Percentiles rank a stretch among this genome's conserved stretches.
These are phyloP conservation scores for Athrips mouffetella DNA, from an alignment of 2,888 invertebrate species.

Conservation along the genomic window DNA sequence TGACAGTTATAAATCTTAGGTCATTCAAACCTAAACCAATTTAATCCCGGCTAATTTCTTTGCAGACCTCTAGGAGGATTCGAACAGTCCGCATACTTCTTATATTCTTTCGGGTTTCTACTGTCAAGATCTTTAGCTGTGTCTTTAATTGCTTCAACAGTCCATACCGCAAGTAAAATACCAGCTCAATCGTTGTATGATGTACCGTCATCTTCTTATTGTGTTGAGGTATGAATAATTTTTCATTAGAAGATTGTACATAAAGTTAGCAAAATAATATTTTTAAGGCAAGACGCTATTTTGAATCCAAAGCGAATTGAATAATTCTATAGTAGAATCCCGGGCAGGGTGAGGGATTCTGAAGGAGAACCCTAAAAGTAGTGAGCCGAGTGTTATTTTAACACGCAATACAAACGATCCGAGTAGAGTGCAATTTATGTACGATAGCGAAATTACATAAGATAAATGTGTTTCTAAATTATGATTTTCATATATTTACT, in stretches of 20 bases:
- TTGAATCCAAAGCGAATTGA: no score
- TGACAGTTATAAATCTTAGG: neutral
- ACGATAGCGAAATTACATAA: no score
- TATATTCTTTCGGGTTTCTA: slow-evolving; percentile 82
- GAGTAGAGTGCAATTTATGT: no score
- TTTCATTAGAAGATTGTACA: neutral
- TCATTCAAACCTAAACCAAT: neutral
- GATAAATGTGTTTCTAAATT: no score
- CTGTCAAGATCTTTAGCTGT: slow-evolving; percentile 78
- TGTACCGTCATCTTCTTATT: slow-evolving; percentile 79
- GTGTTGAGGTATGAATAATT: slow-evolving; percentile 70
- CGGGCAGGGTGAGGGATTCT: no score
- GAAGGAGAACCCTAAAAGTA: no score
- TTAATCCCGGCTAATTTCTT: slow-evolving; percentile 9
- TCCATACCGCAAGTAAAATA: slow-evolving; percentile 74
- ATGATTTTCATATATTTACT: no score
- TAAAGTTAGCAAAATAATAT: no score
- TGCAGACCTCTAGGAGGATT: slow-evolving; percentile 53
- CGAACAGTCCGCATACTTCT: slow-evolving; percentile 79
- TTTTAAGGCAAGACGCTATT: no score
- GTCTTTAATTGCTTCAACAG: slow-evolving; percentile 74
- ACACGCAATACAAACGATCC: no score
- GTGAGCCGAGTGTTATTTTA: no score
- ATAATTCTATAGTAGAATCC: no score
- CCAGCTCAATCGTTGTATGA: slow-evolving; percentile 77